phyloP scores from a whole-genome alignment of 2,113 vertebrate genomes.

The Sylvietta virens region DNA sequence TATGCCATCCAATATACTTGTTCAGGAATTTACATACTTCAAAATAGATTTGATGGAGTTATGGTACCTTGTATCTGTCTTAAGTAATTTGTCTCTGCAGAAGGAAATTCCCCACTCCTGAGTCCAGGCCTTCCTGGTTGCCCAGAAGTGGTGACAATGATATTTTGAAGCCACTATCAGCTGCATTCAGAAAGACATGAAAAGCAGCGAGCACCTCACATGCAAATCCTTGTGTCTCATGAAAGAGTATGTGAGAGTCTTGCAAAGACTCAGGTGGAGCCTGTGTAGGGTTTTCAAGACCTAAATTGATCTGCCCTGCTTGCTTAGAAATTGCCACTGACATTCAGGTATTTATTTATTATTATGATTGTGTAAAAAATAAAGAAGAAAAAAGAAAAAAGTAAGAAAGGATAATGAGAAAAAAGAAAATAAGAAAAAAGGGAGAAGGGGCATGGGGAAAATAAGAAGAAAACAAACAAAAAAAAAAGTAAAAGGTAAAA shows the following conservation, averaged over 20 bases:
- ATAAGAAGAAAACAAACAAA: background rate
- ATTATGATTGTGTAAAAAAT: background rate
- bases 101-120: background rate
- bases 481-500: rapidly evolving
- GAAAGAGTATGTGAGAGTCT: background rate
- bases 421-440: rapidly evolving
- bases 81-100: background rate
- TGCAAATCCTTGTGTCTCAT: background rate
- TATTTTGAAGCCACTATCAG: background rate
- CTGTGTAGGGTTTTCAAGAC: background rate
- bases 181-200: background rate
- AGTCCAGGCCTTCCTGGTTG: background rate
- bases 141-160: background rate
- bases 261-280: background rate
- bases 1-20: slow-evolving; percentile 40
- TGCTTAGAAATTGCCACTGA: background rate
- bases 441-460: rapidly evolving
- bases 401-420: rapidly evolving
- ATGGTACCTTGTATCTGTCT: slow-evolving; percentile 24
- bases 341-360: background rate
- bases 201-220: rapidly evolving
- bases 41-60: slow-evolving; percentile 23
- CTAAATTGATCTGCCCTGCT: background rate
- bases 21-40: slow-evolving; percentile 39
- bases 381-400: background rate